These are phyloP conservation scores for Hexactinellida sp. DNA, from an alignment of 37 sponge, comb jelly and placozoan genomes.

Conservation along the genomic window DNA sequence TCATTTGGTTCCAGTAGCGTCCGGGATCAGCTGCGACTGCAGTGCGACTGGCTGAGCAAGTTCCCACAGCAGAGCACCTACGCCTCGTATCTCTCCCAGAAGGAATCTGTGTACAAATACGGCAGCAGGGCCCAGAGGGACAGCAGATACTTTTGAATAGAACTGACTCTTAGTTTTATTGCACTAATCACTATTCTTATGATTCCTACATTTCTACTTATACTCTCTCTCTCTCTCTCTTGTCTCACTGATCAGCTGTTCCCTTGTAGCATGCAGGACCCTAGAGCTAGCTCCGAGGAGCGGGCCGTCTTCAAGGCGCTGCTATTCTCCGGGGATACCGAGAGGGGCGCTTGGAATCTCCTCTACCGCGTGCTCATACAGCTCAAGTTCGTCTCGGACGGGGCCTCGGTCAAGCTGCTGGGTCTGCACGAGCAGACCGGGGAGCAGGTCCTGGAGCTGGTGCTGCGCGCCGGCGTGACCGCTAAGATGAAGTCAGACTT, in stretches of 20 bases:
- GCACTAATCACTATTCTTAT: too few relatives aligned
- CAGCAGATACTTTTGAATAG: too few relatives aligned
- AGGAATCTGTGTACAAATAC: neutral
- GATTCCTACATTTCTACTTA: too few relatives aligned
- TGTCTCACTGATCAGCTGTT: too few relatives aligned
- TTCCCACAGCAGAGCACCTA: neutral
- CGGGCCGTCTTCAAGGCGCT: neutral
- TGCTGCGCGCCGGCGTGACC: neutral
- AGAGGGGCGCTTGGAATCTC: neutral
- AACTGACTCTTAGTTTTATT: too few relatives aligned
- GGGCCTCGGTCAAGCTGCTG: neutral
- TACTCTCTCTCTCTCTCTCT: too few relatives aligned
- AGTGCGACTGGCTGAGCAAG: neutral
- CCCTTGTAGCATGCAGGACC: too few relatives aligned
- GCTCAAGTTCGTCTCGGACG: neutral
- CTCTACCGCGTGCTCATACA: neutral
- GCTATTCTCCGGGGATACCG: conserved; percentile 10
- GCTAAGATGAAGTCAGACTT: neutral
- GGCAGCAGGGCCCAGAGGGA: too few relatives aligned
- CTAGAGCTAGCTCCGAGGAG: too few relatives aligned
- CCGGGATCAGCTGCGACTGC: neutral
- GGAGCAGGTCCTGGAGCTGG: neutral
- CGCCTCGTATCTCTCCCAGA: neutral
- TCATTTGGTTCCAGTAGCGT: neutral
- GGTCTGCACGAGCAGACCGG: neutral